Evolutionary conservation across 2,888 invertebrate genomes (phyloP), one percentile per base, ranked within the genome.

Genomic region (Eupsilia transversa): DNA sequence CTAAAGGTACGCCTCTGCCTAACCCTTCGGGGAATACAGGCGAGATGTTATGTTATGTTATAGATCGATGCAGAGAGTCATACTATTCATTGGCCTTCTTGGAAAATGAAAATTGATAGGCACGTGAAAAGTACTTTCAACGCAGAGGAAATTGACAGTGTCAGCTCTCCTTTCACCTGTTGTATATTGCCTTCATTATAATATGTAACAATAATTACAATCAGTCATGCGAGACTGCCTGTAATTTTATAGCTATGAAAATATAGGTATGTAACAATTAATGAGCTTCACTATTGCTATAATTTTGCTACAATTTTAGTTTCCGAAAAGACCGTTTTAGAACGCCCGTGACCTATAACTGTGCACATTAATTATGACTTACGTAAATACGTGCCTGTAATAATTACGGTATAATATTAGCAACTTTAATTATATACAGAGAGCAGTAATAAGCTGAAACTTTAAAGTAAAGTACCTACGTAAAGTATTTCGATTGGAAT

Each of bases 291-390:
- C 38, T 60, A 46, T 72, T 49, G 27, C 54, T 63, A 23, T 72
- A 79, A 35, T 61, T 72, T 41, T 6, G 27, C 43, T 35, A 20
- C 41, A 52, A 60, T 0, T 52, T 35, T 43, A 17, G 27, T 67
- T 59, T 23, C 30, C 6, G n/a, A 68, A 46, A 79, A 33, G 6
- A 38, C 17, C 3, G 41, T 70, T 79, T 76, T 56, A 56, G 27
- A 79, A 79, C 17, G 38, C 9, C 9, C 17, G 9, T 46, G 79
- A 56, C 60, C 61, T 35, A 79, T 72, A 56, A 72, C 41, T 49
- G 7, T 63, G 20, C 23, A 23, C 30, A 30, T 49, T 72, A 56
- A 72, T 72, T 49, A 63, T 63, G 41, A 41, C 10, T 27, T 72
- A 33, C 49, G 33, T 63, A 76, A 79, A 49, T 56, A 61, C 61